Evolutionary conservation across 1,140 invertebrate genomes (phyloP).

Genomic region (Aplysia californica): DNA sequence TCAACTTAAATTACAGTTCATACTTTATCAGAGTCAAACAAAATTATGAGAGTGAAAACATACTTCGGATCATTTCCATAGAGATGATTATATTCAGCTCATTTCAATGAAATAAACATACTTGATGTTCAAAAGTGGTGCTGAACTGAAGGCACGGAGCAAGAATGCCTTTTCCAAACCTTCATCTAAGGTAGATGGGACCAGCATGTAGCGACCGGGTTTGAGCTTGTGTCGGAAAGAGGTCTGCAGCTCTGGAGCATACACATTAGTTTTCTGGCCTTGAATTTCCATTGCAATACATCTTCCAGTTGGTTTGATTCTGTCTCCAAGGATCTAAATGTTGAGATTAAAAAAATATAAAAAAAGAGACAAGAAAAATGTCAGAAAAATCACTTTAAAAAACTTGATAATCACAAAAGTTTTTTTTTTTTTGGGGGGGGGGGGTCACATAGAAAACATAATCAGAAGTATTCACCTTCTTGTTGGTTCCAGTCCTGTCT

Average conservation of each 20-base stretch:
- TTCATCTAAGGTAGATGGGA: constrained; percentile 24
- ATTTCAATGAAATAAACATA: too few relatives aligned
- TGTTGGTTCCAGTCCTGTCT: too few relatives aligned
- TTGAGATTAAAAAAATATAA: neutral
- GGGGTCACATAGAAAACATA: too few relatives aligned
- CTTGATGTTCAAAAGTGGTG: constrained; percentile 27
- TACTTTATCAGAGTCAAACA: too few relatives aligned
- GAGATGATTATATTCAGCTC: too few relatives aligned
- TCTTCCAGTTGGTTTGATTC: neutral
- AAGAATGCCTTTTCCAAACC: constrained; percentile 30
- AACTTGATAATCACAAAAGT: neutral
- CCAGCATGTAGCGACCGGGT: constrained; percentile 42
- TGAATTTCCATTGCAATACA: neutral
- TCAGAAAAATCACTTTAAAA: neutral
- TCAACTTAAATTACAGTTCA: too few relatives aligned
- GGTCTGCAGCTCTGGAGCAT: constrained; percentile 30
- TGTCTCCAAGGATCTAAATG: constrained; percentile 9
- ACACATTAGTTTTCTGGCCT: constrained; percentile 38
- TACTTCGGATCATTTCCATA: too few relatives aligned
- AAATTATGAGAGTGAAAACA: too few relatives aligned
- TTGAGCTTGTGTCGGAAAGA: constrained; percentile 36
- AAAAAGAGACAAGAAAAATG: neutral
- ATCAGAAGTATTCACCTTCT: too few relatives aligned
- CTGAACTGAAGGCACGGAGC: constrained; percentile 33
- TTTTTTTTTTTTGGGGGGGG: neutral